Evolutionary conservation across 1,140 invertebrate species (phyloP).

Genomic region (Eumeta japonica): DNA sequence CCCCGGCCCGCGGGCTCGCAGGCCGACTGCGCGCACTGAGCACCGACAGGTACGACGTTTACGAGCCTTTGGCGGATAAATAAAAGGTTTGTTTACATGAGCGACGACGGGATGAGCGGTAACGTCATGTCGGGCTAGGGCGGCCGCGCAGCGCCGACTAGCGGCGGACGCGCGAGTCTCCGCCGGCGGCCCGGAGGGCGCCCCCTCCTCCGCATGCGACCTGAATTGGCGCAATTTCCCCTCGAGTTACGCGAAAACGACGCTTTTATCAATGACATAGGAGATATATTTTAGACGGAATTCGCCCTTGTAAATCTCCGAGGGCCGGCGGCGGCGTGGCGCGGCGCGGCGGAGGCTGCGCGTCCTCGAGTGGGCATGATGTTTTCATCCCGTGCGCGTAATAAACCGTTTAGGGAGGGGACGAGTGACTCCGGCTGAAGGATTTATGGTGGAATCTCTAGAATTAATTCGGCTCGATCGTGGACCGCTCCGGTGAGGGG

Average conservation of each 20-base stretch:
- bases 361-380: conserved; percentile 49
- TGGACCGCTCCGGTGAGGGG: conserved; percentile 20
- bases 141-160: conserved; percentile 47
- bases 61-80: too few species aligned
- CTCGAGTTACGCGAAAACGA: conserved; percentile 43
- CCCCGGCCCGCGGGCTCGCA: too few species aligned
- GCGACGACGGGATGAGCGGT: conserved; percentile 35
- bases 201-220: conserved; percentile 30
- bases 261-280: conserved; percentile 51
- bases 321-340: conserved; percentile 1
- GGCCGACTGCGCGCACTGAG: too few species aligned
- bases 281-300: conserved; percentile 35
- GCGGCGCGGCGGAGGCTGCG: conserved; percentile 23
- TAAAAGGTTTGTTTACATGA: conserved; percentile 41
- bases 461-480: conserved; percentile 46
- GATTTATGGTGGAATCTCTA: conserved; percentile 48
- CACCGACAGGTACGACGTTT: too few species aligned
- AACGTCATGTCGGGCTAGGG: conserved; percentile 38
- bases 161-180: conserved; percentile 28
- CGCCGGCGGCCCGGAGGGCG: conserved; percentile 15
- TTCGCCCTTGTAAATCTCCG: conserved; percentile 8
- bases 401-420: conserved; percentile 51
- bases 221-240: conserved; percentile 24
- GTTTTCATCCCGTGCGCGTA: conserved; percentile 53
- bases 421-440: conserved; percentile 42